These are phyloP conservation scores for Bellardia bayeri DNA, from an alignment of 2,888 invertebrate species.

Conservation along the genomic window DNA sequence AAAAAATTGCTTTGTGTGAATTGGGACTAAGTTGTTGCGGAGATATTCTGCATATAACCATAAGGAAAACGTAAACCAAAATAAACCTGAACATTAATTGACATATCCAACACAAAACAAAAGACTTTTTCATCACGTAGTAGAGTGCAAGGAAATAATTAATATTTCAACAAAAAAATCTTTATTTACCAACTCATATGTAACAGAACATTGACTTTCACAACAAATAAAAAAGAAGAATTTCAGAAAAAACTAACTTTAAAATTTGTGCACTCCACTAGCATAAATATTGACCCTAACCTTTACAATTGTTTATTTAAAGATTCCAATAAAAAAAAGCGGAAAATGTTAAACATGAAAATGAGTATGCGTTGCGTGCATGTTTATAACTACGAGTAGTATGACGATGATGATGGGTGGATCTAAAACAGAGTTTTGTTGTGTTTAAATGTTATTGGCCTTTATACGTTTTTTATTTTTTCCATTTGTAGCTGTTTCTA, in stretches of 20 bases:
- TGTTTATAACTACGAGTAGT: too few relatives aligned
- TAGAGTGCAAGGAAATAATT: neutral
- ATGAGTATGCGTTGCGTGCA: conserved; percentile 1
- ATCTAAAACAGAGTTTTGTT: neutral
- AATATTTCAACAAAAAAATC: neutral
- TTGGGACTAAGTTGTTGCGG: too few relatives aligned
- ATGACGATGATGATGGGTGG: conserved; percentile 4
- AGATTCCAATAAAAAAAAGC: neutral
- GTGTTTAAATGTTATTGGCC: conserved; percentile 49
- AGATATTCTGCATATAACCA: too few relatives aligned
- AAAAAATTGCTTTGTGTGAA: too few relatives aligned
- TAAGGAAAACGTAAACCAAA: too few relatives aligned
- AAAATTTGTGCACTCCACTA: neutral
- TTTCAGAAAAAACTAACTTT: neutral
- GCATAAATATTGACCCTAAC: conserved; percentile 4
- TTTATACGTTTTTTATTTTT: conserved; percentile 3
- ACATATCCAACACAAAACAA: too few relatives aligned
- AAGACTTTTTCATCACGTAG: too few relatives aligned
- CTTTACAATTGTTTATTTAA: neutral
- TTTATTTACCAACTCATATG: conserved; percentile 4
- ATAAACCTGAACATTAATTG: too few relatives aligned
- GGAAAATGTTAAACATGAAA: neutral
- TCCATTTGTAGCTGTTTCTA: neutral
- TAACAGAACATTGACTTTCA: conserved; percentile 53
- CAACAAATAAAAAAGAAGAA: neutral